phyloP scores from a whole-genome alignment of 2,888 invertebrate genomes.

The Nowickia ferox region DNA sequence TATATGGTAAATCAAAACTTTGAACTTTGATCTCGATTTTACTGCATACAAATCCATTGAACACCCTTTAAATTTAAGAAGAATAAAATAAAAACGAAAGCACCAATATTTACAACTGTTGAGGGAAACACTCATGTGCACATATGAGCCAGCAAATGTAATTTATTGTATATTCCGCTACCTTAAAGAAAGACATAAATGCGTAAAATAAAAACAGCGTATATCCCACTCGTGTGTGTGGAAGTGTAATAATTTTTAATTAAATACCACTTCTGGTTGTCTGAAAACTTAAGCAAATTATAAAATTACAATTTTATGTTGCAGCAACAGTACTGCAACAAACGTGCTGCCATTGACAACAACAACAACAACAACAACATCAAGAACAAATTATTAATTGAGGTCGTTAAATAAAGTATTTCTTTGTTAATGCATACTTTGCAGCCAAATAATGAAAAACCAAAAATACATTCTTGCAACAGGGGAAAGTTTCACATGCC shows the following conservation, averaged over 20 bases:
- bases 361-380: constrained; percentile 31
- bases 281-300: constrained; percentile 59
- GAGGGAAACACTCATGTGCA: neutral
- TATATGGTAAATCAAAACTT: neutral
- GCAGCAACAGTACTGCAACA: constrained; percentile 51
- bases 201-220: neutral
- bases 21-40: neutral
- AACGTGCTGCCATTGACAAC: constrained; percentile 20
- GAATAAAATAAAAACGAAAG: neutral
- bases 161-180: neutral
- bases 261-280: constrained; percentile 47
- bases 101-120: neutral
- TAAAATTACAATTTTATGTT: constrained; percentile 65
- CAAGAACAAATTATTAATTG: constrained; percentile 70
- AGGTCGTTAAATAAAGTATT: constrained; percentile 70
- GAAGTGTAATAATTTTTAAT: constrained; percentile 57
- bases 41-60: neutral
- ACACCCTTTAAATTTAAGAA: constrained; percentile 12
- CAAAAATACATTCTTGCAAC: constrained; percentile 21
- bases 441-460: constrained; percentile 18
- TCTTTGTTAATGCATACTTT: constrained; percentile 60
- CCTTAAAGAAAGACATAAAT: constrained; percentile 9
- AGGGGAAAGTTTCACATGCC: constrained; percentile 54
- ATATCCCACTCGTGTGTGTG: constrained; percentile 20
- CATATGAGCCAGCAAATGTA: neutral